Conservation (phyloP, 1,140 invertebrate genomes). For the Aphidius ervi region DNA sequence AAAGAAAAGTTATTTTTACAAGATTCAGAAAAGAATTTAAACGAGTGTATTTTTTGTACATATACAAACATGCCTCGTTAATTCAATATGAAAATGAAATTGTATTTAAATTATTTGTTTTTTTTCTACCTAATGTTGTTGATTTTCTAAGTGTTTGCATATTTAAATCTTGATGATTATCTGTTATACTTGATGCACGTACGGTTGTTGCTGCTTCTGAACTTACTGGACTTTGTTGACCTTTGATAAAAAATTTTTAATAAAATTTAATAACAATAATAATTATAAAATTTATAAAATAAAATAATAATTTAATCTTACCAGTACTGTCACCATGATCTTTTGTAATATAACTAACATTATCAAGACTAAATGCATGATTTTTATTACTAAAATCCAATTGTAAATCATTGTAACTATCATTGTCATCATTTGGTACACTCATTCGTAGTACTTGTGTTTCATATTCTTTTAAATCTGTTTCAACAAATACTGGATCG, state of each 20-base stretch:
- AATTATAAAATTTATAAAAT: constrained; percentile 3
- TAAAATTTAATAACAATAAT: constrained; percentile 5
- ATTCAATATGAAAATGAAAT: too few species aligned
- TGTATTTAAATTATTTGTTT: too few species aligned
- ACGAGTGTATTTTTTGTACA: too few species aligned
- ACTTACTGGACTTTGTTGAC: constrained; percentile 74
- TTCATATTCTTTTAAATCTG: constrained; percentile 78
- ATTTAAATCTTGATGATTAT: constrained; percentile 50
- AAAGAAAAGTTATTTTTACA: too few species aligned
- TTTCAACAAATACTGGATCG: constrained; percentile 74
- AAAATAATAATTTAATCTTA: constrained; percentile 26
- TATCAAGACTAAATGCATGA: constrained; percentile 80
- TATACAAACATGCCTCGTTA: too few species aligned
- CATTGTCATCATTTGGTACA: constrained; percentile 74
- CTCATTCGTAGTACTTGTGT: constrained; percentile 88
- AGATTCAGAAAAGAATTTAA: too few species aligned
- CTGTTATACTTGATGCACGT: constrained; percentile 66
- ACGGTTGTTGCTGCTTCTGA: constrained; percentile 78
- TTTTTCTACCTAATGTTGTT: constrained; percentile 55
- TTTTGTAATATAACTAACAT: constrained; percentile 80
- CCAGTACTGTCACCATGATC: constrained; percentile 61
- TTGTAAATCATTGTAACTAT: constrained; percentile 72
- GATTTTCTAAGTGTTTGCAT: constrained; percentile 55
- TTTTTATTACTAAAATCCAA: constrained; percentile 83
- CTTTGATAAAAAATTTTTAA: constrained; percentile 41